Evolutionary conservation across 2,113 vertebrate species (phyloP).

Genomic region (Cacatua alba): DNA sequence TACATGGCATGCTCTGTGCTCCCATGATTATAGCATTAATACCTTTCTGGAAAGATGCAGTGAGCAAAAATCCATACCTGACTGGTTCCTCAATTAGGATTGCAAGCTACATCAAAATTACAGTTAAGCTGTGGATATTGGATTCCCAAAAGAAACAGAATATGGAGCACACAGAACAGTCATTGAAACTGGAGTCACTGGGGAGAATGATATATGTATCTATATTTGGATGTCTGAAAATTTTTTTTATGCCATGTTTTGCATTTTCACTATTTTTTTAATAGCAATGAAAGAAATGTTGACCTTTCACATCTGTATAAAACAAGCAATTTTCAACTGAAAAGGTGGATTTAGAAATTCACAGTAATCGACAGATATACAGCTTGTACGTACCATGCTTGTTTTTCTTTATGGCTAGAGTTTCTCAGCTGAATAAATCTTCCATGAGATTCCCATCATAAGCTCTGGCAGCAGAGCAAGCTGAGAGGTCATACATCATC

Average conservation of each 20-base stretch:
- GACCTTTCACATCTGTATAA: neutral
- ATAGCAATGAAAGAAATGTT: neutral
- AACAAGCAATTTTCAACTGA: neutral
- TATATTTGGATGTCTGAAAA: neutral
- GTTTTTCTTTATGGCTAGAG: neutral
- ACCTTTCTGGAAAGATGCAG: neutral
- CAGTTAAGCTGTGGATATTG: neutral
- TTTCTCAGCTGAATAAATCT: slow-evolving; percentile 12
- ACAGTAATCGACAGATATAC: neutral
- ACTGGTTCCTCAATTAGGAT: neutral
- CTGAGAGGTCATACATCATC: neutral
- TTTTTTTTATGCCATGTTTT: neutral
- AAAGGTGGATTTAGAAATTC: neutral
- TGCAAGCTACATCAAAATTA: neutral
- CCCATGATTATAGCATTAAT: rapidly evolving
- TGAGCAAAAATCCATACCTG: neutral
- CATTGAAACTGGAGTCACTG: neutral
- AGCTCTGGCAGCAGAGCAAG: neutral
- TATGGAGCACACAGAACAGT: neutral
- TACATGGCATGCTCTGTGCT: rapidly evolving
- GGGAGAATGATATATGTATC: rapidly evolving
- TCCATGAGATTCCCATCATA: neutral
- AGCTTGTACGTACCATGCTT: neutral
- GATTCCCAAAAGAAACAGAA: neutral
- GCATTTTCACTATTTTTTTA: neutral